Conservation (phyloP, 2,797 vertebrate species). For the Mycteria americana region DNA sequence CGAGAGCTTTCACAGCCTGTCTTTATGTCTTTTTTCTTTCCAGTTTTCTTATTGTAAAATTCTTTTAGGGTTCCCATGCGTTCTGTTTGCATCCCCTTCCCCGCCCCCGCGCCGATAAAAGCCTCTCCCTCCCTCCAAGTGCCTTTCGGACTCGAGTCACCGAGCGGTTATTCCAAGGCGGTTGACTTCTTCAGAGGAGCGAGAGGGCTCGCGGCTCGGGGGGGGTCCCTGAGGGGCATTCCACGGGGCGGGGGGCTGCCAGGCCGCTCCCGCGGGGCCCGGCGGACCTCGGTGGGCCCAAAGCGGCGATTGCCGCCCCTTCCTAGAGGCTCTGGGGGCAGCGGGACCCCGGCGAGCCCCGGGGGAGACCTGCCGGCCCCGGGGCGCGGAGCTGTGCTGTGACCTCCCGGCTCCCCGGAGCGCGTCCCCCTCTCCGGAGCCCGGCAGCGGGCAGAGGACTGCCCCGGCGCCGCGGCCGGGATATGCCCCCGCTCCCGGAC, state of each 20-base stretch:
- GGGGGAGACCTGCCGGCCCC: not conserved
- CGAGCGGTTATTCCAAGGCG: not conserved
- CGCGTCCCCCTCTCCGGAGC: not conserved
- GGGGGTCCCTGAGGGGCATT: not conserved
- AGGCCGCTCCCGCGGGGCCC: not conserved
- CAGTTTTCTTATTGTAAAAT: not conserved
- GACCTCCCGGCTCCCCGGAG: not conserved
- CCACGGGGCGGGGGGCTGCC: rapidly evolving
- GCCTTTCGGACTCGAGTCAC: not conserved
- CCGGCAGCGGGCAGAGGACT: not conserved
- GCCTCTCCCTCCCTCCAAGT: not conserved
- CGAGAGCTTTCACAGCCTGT: not conserved
- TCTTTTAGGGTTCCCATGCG: not conserved
- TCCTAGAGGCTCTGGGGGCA: not conserved
- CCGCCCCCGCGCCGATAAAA: not conserved
- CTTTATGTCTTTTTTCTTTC: not conserved
- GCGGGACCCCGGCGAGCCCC: not conserved
- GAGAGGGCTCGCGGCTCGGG: not conserved
- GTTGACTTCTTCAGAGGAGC: not conserved
- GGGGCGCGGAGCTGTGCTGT: not conserved
- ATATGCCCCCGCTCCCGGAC: not conserved
- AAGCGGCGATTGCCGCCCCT: not conserved
- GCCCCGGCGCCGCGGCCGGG: not conserved
- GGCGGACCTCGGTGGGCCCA: not conserved
- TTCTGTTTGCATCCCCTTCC: not conserved